These are phyloP conservation scores for Cydia fagiglandana DNA, from an alignment of 1,140 invertebrate genomes.

Conservation along the genomic window DNA sequence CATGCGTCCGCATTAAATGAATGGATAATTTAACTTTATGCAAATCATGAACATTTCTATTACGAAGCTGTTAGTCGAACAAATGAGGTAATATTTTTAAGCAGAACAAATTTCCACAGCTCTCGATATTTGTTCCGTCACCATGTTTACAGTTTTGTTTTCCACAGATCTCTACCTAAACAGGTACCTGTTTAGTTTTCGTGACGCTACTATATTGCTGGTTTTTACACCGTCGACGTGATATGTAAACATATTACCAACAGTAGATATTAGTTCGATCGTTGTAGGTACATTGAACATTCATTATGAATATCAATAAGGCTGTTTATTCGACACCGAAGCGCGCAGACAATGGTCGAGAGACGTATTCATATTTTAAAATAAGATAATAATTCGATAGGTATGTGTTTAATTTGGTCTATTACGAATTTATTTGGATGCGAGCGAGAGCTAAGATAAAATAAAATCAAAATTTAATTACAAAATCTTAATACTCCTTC, in stretches of 20 bases:
- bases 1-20: neutral
- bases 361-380: neutral
- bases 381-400: neutral
- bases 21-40: no score
- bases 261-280: constrained; percentile 19
- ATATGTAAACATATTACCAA: constrained; percentile 18
- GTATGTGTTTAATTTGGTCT: no score
- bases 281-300: constrained; percentile 2
- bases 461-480: no score
- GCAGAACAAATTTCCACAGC: neutral
- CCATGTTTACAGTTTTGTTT: neutral
- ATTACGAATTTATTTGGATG: no score
- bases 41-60: no score
- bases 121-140: neutral
- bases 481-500: no score
- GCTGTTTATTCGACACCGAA: neutral
- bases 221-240: constrained; percentile 20
- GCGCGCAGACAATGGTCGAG: constrained; percentile 20
- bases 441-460: no score
- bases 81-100: no score
- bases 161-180: neutral
- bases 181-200: neutral
- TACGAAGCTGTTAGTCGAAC: no score
- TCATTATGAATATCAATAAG: constrained; percentile 28
- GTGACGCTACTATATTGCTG: neutral